These are phyloP conservation scores for Gnatocerus cornutus DNA, from an alignment of 2,888 invertebrate genomes.

Conservation along the genomic window DNA sequence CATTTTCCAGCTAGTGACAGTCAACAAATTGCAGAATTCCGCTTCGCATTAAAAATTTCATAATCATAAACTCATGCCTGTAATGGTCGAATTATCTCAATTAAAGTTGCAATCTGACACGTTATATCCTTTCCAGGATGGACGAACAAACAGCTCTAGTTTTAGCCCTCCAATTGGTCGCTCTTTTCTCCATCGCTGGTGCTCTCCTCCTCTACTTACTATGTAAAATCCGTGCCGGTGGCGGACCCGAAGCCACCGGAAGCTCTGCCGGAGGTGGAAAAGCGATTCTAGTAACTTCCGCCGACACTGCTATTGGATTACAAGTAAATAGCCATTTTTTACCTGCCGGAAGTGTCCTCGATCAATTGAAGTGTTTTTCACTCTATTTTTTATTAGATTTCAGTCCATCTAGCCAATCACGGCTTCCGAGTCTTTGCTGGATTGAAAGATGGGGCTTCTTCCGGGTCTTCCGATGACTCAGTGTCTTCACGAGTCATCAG, in stretches of 20 bases:
- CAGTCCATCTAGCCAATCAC: slow-evolving; percentile 80
- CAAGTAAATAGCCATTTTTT: slow-evolving; percentile 73
- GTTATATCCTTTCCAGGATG: slow-evolving; percentile 71
- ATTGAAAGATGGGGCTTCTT: slow-evolving; percentile 73
- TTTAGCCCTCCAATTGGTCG: slow-evolving; percentile 85
- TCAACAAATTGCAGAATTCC: slow-evolving; percentile 10
- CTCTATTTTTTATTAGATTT: slow-evolving; percentile 71
- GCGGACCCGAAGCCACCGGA: slow-evolving; percentile 68
- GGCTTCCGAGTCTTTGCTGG: slow-evolving; percentile 89
- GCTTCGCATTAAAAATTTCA: slow-evolving; percentile 7
- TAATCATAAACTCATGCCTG: slow-evolving; percentile 7
- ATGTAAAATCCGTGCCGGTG: slow-evolving; percentile 79
- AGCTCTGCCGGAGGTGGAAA: slow-evolving; percentile 78
- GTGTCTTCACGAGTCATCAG: slow-evolving; percentile 75
- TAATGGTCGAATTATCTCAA: slow-evolving; percentile 18
- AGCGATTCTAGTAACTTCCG: slow-evolving; percentile 85
- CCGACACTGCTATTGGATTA: slow-evolving; percentile 85
- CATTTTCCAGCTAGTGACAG: not conserved
- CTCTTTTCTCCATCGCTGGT: slow-evolving; percentile 88
- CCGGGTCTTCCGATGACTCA: slow-evolving; percentile 75
- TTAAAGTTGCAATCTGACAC: slow-evolving; percentile 8
- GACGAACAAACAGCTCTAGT: slow-evolving; percentile 88
- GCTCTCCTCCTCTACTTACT: slow-evolving; percentile 85
- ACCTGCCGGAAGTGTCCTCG: not conserved
- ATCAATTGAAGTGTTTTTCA: not conserved